Conservation (phyloP, 2,888 invertebrate species). For the Leucophora obtusa region DNA sequence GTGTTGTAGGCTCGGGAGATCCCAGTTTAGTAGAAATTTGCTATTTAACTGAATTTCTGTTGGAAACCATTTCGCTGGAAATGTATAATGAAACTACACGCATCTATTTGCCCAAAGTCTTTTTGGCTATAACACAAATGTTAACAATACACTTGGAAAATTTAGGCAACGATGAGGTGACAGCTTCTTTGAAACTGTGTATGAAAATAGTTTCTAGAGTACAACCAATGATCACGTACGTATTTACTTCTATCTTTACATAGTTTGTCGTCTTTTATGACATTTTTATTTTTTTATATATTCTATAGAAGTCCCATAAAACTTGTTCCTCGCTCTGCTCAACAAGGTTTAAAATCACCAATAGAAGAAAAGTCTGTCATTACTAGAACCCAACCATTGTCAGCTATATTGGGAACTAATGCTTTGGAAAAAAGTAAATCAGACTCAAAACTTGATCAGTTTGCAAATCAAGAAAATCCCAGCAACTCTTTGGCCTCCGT, state of each 20-base stretch:
- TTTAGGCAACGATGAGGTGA: slow-evolving; percentile 81
- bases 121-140: slow-evolving; percentile 83
- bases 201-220: slow-evolving; percentile 87
- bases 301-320: slow-evolving; percentile 75
- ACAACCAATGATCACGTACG: slow-evolving; percentile 82
- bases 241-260: neutral
- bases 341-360: slow-evolving; percentile 55
- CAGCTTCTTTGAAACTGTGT: slow-evolving; percentile 83
- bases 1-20: slow-evolving; percentile 82
- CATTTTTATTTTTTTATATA: neutral
- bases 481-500: slow-evolving; percentile 30
- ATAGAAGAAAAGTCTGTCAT: slow-evolving; percentile 62
- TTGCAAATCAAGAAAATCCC: slow-evolving; percentile 60
- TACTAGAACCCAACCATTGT: slow-evolving; percentile 53
- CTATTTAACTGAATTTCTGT: slow-evolving; percentile 85
- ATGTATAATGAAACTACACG: slow-evolving; percentile 88
- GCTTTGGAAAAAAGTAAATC: slow-evolving; percentile 83
- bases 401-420: slow-evolving; percentile 64
- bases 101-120: slow-evolving; percentile 87
- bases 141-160: slow-evolving; percentile 81
- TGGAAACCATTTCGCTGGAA: slow-evolving; percentile 87
- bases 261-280: too few species aligned
- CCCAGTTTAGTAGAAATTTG: slow-evolving; percentile 86
- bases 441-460: slow-evolving; percentile 82
- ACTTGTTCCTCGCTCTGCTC: slow-evolving; percentile 65